phyloP scores from a whole-genome alignment of 2,797 vertebrate genomes.

The Premnoplex brunnescens region DNA sequence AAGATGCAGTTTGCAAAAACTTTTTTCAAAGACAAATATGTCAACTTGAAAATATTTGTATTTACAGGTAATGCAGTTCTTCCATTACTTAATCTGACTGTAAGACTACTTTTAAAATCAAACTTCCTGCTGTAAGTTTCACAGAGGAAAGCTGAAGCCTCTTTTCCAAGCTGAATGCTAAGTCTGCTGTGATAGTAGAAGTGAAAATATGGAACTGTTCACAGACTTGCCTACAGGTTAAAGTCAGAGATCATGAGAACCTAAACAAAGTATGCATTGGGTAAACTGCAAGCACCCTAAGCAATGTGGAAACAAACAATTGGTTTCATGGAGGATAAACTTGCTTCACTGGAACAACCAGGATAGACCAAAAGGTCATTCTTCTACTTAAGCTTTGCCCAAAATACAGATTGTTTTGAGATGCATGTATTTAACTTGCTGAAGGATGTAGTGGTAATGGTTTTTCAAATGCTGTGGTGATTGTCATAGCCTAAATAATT shows the following conservation, averaged over 20 bases:
- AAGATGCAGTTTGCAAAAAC: neutral
- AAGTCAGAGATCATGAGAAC: neutral
- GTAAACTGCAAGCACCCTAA: neutral
- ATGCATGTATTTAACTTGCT: neutral
- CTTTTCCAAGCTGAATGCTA: neutral
- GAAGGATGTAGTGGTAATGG: neutral
- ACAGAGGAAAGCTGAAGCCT: neutral
- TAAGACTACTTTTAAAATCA: neutral
- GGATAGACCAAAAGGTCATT: neutral
- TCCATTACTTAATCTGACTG: neutral
- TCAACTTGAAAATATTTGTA: neutral
- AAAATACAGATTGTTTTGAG: neutral
- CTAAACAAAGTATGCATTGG: neutral
- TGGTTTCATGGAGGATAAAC: neutral
- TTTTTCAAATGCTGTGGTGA: neutral
- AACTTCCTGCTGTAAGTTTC: neutral
- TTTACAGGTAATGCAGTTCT: neutral
- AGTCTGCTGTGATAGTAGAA: neutral
- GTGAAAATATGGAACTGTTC: neutral
- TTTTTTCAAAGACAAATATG: neutral
- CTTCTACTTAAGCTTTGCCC: neutral
- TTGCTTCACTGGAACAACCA: neutral
- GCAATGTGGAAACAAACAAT: neutral
- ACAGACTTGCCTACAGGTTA: neutral
- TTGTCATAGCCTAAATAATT: neutral